Base-by-base conservation (phyloP, 2,113 vertebrate genomes). In the Pandion haliaetus region DNA sequence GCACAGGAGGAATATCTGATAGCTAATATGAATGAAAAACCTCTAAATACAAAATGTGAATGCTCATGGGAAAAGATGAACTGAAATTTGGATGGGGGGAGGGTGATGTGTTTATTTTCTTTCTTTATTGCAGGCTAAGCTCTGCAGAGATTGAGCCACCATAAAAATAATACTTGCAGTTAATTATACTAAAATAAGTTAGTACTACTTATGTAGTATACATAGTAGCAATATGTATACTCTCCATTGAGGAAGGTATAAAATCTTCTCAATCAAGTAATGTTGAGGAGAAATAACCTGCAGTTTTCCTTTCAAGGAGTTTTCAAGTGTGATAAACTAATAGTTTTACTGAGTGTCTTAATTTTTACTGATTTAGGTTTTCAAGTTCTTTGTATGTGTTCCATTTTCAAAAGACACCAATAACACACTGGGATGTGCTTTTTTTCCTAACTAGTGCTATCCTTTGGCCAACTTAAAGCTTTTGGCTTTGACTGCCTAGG, bases 21-120 rank as follows among this genome's bases (percentile, higher is more conserved):
- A 54, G 24, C 69, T 76, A 61, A 5, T 44, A 26, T 6, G 55
- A 83, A 52, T 81, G 61, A 71, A 13, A 76, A 47, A 71, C 38
- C 14, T 79, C 24, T 78, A 61, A 82, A 78, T 78, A 38, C 47
- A 67, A 67, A 62, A 59, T 26, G 8, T 32, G 9, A 77, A 58
- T 71, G 24, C 17, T 84, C 16, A 17, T 20, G 14, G 28, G 55
- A 61, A 29, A 59, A 77, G 58, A 52, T 21, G 25, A 45, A 40
- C 21, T 49, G 31, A 66, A 49, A 54, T 36, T 62, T 54, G 28
- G 47, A 29, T 0, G 0, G 32, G n/a, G 58, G 29, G 8, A 24
- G 32, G 14, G 16, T 47, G 65, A 52, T 74, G 24, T 34, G 8
- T 71, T 79, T 19, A n/a, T 66, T 82, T 88, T 73, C 76, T 72